Percentiles rank a stretch among this genome's conserved stretches.
These are phyloP conservation scores for Chauna torquata DNA, from an alignment of 2,113 vertebrate genomes.

Conservation along the genomic window DNA sequence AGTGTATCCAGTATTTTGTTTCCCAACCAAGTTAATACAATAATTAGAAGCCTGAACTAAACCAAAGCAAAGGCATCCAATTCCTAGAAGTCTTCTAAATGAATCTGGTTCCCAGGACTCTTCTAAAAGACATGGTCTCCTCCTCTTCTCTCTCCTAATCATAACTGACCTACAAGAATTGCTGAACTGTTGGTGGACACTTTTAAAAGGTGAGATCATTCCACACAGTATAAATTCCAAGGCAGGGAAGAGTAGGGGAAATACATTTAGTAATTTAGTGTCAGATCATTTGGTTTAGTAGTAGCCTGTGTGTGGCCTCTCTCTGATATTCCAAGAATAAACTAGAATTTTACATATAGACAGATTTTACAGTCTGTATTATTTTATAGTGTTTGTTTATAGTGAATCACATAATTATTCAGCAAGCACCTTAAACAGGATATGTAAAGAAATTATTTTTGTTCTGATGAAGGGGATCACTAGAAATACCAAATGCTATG, in stretches of 20 bases:
- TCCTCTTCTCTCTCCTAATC: not conserved
- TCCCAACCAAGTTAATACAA: not conserved
- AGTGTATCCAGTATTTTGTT: not conserved
- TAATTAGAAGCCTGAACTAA: not conserved
- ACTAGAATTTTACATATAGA: not conserved
- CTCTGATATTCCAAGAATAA: not conserved
- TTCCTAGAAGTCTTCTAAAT: not conserved
- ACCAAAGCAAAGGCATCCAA: not conserved
- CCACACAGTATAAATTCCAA: not conserved
- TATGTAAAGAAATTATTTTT: not conserved
- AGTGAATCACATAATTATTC: not conserved
- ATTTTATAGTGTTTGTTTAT: not conserved
- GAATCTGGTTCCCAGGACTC: not conserved
- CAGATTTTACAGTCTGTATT: not conserved
- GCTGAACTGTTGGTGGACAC: not conserved
- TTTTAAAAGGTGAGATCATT: not conserved
- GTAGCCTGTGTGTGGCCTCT: not conserved
- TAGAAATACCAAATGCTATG: not conserved
- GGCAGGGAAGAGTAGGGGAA: accelerated
- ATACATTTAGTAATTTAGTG: not conserved
- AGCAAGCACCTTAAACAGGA: not conserved
- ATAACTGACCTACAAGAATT: not conserved
- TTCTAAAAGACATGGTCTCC: not conserved
- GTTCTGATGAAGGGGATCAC: not conserved
- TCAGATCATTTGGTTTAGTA: not conserved